A percentile compares a stretch with the other conserved stretches of the same genome.
These are phyloP conservation scores for Rhopalosiphum nymphaeae DNA, from an alignment of 2,888 invertebrate genomes.

Conservation along the genomic window DNA sequence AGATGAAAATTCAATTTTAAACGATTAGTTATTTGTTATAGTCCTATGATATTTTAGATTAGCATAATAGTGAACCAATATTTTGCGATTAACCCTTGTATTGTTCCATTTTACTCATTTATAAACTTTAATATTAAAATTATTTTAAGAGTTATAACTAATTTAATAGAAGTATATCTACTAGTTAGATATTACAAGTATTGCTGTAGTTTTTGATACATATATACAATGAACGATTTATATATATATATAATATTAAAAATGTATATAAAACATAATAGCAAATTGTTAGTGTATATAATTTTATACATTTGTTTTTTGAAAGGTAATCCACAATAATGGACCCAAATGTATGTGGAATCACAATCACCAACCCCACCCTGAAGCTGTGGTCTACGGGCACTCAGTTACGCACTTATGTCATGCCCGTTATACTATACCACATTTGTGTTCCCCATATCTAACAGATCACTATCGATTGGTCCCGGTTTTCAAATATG, in stretches of 20 bases:
- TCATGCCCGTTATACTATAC: not conserved
- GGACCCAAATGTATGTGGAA: not conserved
- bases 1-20: not conserved
- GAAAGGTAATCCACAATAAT: not conserved
- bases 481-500: not conserved
- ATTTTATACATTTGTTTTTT: not conserved
- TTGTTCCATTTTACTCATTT: not conserved
- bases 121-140: not conserved
- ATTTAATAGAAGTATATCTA: too few species aligned
- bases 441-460: not conserved
- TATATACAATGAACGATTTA: not conserved
- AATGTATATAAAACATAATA: not conserved
- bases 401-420: not conserved
- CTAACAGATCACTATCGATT: not conserved
- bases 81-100: not conserved
- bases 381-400: not conserved
- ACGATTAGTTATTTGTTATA: not conserved
- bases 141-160: not conserved
- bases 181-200: not conserved
- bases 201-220: not conserved
- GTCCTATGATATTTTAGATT: not conserved
- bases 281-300: not conserved
- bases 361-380: not conserved
- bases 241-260: not conserved
- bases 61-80: not conserved